Conservation (phyloP, 2,113 vertebrate species). For the Gnathonemus longibarbis region DNA sequence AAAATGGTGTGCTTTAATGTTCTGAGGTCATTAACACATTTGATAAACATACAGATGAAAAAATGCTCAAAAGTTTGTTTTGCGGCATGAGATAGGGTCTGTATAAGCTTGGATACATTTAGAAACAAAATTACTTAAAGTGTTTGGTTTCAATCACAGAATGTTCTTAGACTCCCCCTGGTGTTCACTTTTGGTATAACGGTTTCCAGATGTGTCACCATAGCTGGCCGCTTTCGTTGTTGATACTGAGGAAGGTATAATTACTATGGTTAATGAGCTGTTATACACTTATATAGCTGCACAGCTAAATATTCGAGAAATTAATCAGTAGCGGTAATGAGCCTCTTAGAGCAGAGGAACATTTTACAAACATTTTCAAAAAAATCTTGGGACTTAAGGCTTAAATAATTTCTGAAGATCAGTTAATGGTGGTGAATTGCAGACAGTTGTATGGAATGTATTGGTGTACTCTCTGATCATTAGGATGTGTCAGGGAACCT, state of each 20-base stretch:
- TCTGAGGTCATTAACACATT: background rate
- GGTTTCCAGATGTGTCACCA: constrained; percentile 20
- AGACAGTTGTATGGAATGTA: background rate
- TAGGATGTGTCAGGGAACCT: background rate
- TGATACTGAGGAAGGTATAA: background rate
- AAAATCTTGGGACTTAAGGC: background rate
- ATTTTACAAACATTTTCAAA: background rate
- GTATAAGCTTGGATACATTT: background rate
- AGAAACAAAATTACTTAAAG: background rate
- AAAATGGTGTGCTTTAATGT: background rate
- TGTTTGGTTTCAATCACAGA: background rate
- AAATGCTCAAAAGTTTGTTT: background rate
- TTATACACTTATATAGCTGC: background rate
- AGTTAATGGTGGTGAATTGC: background rate
- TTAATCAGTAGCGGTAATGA: background rate
- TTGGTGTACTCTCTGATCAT: background rate
- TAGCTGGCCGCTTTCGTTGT: background rate
- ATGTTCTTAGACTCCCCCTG: constrained; percentile 26
- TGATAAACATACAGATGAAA: background rate
- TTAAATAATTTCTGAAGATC: background rate
- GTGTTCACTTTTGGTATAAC: constrained; percentile 23
- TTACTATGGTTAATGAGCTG: background rate
- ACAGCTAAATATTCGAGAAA: background rate
- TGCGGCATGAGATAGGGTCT: background rate
- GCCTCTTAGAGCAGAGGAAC: background rate